These are phyloP conservation scores for Microchirus variegatus DNA, from an alignment of 2,797 vertebrate species.

Conservation along the genomic window DNA sequence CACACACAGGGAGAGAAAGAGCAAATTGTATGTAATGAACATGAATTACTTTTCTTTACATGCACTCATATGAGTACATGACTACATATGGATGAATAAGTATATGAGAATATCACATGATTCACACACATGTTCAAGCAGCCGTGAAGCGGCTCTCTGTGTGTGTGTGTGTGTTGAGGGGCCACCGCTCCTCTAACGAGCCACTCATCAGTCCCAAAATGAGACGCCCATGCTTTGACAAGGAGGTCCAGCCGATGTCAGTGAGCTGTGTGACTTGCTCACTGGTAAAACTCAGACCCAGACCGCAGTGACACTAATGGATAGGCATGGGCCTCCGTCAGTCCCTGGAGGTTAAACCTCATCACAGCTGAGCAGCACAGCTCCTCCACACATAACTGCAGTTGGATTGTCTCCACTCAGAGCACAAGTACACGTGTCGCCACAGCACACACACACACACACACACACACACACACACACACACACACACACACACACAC, in stretches of 20 bases:
- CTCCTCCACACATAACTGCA: slow-evolving; percentile 31
- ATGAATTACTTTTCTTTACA: slow-evolving; percentile 47
- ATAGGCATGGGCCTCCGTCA: slow-evolving; percentile 55
- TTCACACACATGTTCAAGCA: slow-evolving; percentile 50
- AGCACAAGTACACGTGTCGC: slow-evolving; percentile 32
- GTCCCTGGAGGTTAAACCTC: slow-evolving; percentile 53
- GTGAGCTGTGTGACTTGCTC: slow-evolving; percentile 40
- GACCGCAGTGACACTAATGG: slow-evolving; percentile 69
- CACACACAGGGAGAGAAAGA: background rate
- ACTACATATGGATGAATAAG: too few relatives aligned
- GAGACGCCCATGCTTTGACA: slow-evolving; percentile 59
- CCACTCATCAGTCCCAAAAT: slow-evolving; percentile 61
- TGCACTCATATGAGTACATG: slow-evolving; percentile 26
- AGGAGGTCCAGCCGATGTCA: slow-evolving; percentile 52
- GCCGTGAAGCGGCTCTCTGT: slow-evolving; percentile 29
- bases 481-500: slow-evolving; percentile 36
- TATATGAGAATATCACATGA: slow-evolving; percentile 27
- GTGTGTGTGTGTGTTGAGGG: slow-evolving; percentile 1
- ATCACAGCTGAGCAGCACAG: slow-evolving; percentile 63
- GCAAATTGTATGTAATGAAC: slow-evolving; percentile 27
- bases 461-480: slow-evolving; percentile 37
- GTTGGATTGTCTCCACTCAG: slow-evolving; percentile 40
- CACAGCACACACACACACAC: slow-evolving; percentile 29
- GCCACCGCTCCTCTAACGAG: slow-evolving; percentile 58
- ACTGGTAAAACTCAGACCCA: slow-evolving; percentile 56